These are phyloP conservation scores for Pedetes capensis DNA, from an alignment of 2,113 vertebrate genomes.

Conservation along the genomic window DNA sequence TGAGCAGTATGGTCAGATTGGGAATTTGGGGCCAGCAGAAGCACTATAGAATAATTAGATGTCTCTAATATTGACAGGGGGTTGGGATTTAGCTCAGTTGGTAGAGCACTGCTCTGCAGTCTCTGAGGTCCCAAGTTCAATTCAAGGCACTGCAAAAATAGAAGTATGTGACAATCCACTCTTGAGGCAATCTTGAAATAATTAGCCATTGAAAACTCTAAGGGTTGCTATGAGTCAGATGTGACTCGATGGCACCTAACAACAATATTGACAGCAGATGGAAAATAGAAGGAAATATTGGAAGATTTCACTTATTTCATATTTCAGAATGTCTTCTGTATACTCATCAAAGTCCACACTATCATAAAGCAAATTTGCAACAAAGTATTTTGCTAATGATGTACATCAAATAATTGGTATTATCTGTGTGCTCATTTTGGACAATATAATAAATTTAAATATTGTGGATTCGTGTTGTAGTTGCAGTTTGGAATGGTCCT, in stretches of 20 bases:
- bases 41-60: not conserved
- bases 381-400: not conserved
- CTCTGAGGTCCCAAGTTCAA: no score
- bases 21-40: not conserved
- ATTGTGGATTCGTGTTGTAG: not conserved
- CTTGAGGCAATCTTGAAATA: no score
- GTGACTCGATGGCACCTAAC: no score
- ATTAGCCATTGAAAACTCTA: no score
- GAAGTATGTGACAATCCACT: no score
- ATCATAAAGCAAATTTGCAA: not conserved
- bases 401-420: not conserved
- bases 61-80: not conserved
- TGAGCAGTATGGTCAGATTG: not conserved
- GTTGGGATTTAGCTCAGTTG: no score
- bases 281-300: not conserved
- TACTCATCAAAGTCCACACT: not conserved
- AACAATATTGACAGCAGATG: no score
- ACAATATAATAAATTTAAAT: slow-evolving; percentile 20
- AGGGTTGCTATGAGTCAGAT: no score
- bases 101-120: no score
- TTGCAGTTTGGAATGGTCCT: not conserved
- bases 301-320: not conserved
- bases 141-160: no score
- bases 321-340: not conserved
- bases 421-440: not conserved